A percentile compares a stretch with the other conserved stretches of the same genome.
Conservation (phyloP, 2,888 invertebrate genomes). For the Stegana nigrithorax region DNA sequence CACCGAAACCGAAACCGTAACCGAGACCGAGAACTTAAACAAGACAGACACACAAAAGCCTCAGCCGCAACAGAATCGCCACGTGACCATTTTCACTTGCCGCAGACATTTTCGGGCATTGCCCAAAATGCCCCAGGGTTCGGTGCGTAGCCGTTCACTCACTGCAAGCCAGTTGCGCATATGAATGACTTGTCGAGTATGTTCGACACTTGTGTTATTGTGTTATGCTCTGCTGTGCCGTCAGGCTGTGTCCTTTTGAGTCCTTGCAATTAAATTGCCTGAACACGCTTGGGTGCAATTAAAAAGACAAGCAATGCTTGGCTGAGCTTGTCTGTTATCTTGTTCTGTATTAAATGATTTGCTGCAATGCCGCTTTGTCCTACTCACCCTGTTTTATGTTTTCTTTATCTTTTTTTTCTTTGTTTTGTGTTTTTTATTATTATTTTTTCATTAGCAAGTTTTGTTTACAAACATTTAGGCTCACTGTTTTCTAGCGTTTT, state of each 20-base stretch:
- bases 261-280: not conserved
- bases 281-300: constrained; percentile 2
- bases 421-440: not conserved
- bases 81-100: constrained; percentile 46
- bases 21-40: too few species aligned
- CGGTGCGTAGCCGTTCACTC: too few species aligned
- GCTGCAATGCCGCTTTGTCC: not conserved
- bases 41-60: constrained; percentile 34
- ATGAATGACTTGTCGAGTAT: too few species aligned
- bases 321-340: too few species aligned
- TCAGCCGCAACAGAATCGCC: constrained; percentile 39
- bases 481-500: too few species aligned
- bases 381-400: not conserved
- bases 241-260: constrained; percentile 10
- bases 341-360: too few species aligned
- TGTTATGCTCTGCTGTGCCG: not conserved
- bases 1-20: too few species aligned
- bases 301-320: not conserved
- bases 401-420: not conserved
- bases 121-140: too few species aligned
- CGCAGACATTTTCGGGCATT: constrained; percentile 22
- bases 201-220: constrained; percentile 5
- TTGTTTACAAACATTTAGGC: too few species aligned
- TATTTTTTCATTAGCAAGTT: not conserved
- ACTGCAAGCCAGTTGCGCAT: too few species aligned